Base-by-base conservation (phyloP, 2,113 vertebrate genomes). In the Tor tambroides region DNA sequence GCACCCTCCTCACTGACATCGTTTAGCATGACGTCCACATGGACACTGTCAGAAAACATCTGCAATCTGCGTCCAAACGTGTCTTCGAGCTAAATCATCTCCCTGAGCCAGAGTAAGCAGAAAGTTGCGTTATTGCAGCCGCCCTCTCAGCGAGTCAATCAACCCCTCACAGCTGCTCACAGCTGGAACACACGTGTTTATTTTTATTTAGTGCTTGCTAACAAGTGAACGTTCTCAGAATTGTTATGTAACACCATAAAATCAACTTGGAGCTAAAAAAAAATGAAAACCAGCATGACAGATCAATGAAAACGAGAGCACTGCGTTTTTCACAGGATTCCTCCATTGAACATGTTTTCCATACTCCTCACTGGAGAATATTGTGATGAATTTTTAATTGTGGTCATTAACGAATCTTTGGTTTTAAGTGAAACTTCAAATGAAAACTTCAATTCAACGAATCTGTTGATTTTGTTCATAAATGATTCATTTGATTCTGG, bases 151-250 rank as follows among this genome's bases (percentile, higher is more conserved):
- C 35, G 4, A n/a, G 56, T 21, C 15, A 35, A 43, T 80, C 35
- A 46, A 80, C 56, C n/a, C 15, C 26, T 77, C 14, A 54, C 15
- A 82, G 61, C 79, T 26, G 19, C 26, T 77, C 14, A 54, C 15
- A 82, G 61, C 79, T 26, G 19, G 63, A 72, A 30, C 28, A 87
- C 28, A 5, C 10, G 21, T 41, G 71, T 84, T 87, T 89, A 76
- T 87, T 89, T 86, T n/a, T 80, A 71, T 19, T 69, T 23, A 74
- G 65, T 26, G 49, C 23, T 43, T 12, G n/a, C 78, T 63, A 43
- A 59, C 56, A 71, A 63, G 28, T 38, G 51, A 80, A 30, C 2
- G 80, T 28, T 28, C n/a, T 30, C 6, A 83, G 14, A 63, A 35
- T 0, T 26, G 49, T 86, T 83, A 86, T 0, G 32, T 7, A 88